Conservation (phyloP, 2,888 invertebrate genomes). For the Campoletis raptor region DNA sequence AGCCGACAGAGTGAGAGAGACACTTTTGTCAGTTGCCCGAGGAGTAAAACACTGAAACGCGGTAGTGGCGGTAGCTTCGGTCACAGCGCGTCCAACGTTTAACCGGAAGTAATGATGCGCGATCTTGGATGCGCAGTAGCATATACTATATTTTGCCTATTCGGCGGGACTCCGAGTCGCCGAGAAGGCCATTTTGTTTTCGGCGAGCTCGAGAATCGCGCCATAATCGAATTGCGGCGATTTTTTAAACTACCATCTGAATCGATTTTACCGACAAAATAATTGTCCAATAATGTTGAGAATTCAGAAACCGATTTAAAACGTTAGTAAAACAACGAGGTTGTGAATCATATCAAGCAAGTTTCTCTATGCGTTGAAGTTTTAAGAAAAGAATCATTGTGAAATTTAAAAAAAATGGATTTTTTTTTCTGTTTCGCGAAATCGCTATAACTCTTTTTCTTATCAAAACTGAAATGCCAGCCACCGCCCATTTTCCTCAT, state of each 20-base stretch:
- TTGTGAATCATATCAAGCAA: too few species aligned
- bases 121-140: conserved; percentile 22
- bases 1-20: conserved; percentile 39
- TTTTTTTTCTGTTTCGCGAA: too few species aligned
- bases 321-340: too few species aligned
- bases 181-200: conserved; percentile 29
- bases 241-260: neutral
- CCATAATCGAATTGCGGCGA: neutral
- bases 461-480: too few species aligned
- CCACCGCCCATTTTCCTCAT: too few species aligned
- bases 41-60: conserved; percentile 43
- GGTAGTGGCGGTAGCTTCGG: conserved; percentile 56
- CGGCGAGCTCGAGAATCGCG: neutral
- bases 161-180: neutral
- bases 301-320: too few species aligned
- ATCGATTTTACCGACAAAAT: neutral
- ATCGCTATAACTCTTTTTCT: too few species aligned
- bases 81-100: conserved; percentile 47
- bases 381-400: too few species aligned
- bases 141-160: conserved; percentile 2
- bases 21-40: conserved; percentile 42
- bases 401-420: too few species aligned
- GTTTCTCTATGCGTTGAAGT: too few species aligned
- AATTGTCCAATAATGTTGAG: too few species aligned
- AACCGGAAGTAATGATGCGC: conserved; percentile 57